Evolutionary conservation across 1,140 invertebrate genomes (phyloP).

Genomic region (Caerostris extrusa): DNA sequence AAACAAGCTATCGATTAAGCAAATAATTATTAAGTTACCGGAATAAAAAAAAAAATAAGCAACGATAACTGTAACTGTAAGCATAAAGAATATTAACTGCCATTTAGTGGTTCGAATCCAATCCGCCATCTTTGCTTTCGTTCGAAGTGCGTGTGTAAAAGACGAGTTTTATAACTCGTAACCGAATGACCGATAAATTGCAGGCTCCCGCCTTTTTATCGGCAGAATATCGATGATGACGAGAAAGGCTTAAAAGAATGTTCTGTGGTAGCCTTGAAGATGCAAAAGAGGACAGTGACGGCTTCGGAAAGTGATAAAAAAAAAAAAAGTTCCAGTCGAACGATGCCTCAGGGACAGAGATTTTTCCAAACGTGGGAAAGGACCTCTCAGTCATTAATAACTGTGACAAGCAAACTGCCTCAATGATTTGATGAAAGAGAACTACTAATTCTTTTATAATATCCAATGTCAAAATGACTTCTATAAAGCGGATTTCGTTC

Average conservation of each 20-base stretch:
- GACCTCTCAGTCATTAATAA: constrained; percentile 49
- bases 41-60: not conserved
- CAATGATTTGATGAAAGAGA: constrained; percentile 54
- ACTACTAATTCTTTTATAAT: constrained; percentile 10
- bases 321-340: constrained; percentile 27
- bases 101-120: not conserved
- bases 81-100: not conserved
- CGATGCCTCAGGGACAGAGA: constrained; percentile 19
- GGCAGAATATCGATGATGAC: not conserved
- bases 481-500: not conserved
- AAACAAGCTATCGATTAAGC: not conserved
- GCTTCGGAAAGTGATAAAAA: not conserved
- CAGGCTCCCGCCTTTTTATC: not conserved
- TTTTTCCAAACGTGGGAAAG: constrained; percentile 61
- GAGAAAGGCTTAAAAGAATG: constrained; percentile 18
- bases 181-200: constrained; percentile 42
- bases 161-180: not conserved
- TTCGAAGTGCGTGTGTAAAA: too few species aligned
- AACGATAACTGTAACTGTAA: not conserved
- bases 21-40: not conserved
- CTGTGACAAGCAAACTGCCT: constrained; percentile 30
- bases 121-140: not conserved
- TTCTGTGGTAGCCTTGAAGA: constrained; percentile 2
- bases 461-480: not conserved
- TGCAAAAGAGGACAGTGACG: constrained; percentile 25